Evolutionary conservation across 2,888 invertebrate genomes (phyloP), one percentile per base, ranked within the genome.

Genomic region (Cylloceria caligata): DNA sequence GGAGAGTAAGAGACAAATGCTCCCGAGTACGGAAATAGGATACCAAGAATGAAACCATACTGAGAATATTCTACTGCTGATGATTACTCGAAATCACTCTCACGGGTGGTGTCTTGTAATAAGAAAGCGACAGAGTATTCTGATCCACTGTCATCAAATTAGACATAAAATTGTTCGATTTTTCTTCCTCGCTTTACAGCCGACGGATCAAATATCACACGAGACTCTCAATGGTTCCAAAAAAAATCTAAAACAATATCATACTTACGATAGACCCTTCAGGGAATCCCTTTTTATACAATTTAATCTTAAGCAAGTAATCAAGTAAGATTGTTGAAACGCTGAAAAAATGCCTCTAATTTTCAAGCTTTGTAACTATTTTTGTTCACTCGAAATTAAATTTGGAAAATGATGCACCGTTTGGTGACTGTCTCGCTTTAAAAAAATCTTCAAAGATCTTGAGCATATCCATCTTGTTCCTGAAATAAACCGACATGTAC

Each of bases 1-100:
- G 16, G 45, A 42, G 45, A 19, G 21, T n/a, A 47, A 55, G 72
- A 36, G 36, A 30, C 16, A 68, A 42, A 57, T 34, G 49, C 30
- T 30, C 39, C 36, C 19, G 68, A 11, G 67, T 65, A 76, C 60
- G 42, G 49, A 81, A 81, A 81, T 76, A 81, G 71, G 71, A 76
- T 76, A 71, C 75, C 47, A 34, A 45, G 76, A 76, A 81, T 57
- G 65, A 71, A 72, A 80, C 55, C 75, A 64, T 74, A 80, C 80
- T 68, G 74, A 64, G 68, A 74, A 80, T 74, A 52, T 24, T 45
- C 19, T 36, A 39, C 13, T 73, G 67, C 49, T 74, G 74, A 74
- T 67, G 57, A 19, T 52, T 9, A 67, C 57, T 57, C 13, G 47
- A 57, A 73, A 55, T 74, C 55, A 75, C 67, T 67, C 55, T 34